Evolutionary conservation across 2,888 invertebrate species (phyloP), one percentile per base, ranked within the genome.

Genomic region (Salticus scenicus): DNA sequence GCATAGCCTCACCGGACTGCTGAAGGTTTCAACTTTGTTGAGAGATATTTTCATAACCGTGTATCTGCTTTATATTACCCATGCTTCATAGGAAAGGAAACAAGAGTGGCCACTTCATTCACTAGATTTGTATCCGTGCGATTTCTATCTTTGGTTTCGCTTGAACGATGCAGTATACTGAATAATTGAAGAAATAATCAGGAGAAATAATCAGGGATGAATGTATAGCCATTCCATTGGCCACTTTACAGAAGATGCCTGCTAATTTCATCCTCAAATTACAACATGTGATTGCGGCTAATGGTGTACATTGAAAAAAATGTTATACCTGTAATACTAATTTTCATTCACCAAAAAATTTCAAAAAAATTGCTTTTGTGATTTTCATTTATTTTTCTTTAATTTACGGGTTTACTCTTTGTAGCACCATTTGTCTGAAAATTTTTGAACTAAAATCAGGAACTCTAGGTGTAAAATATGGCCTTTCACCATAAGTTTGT

Each of bases 141-240:
- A 37, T 37, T 37, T 37, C 37, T 7, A 7, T 10, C 37, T 37
- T 37, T 37, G 37, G 37, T 4, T 4, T 37, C 37, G 10, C 37
- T 37, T 37, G 37, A 37, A 37, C 4, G 37, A 37, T 37, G 37
- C 37, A 37, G 37, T 37, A 7, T 37, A 37, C 37, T 10, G 37
- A 10, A 37, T 14, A 57, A 5, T 57, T 57, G 57, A 57, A 24
- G 57, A 57, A 57, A 7, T 57, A 8, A 5, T 8, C n/a, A n/a
- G n/a, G n/a, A n/a, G 57, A 57, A 57, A 57, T 57, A 57, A 57
- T 24, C 57, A 57, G 57, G 4, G 57, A 57, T 14, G 57, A 57
- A 7, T 57, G 57, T 57, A 14, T 14, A 57, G 57, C 14, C 14
- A 14, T 57, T 14, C 14, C 57, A 57, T 57, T 57, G 24, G 14